Evolutionary conservation across 1,140 invertebrate species (phyloP), one percentile per base, ranked within the genome.

Genomic region (Dendroctonus valens): DNA sequence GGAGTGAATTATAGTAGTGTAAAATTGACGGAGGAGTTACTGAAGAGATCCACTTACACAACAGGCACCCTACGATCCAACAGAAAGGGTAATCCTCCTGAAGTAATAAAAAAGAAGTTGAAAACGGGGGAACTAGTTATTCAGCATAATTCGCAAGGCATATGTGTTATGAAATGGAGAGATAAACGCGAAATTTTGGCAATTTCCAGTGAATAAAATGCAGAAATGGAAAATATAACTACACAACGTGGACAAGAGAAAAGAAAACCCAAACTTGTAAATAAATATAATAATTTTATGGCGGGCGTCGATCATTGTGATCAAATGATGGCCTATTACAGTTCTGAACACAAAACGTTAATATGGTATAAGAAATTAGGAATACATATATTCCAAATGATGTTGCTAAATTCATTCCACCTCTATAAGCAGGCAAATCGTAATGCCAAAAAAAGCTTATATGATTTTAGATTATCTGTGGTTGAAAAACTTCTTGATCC

Each of bases 361-460:
- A 59, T 61, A 39, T 71, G 70, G 70, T 71, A 69, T 46, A 66
- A 71, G 64, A 67, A 66, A 54, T 52, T 63, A 11, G 67, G 37
- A 9, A 68, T 70, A n/a, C 67, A 70, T 50, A 60, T 70, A 46
- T 55, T 69, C 44, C 69, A 69, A 66, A 58, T 63, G 6, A 65
- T 69, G 67, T 40, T 71, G 15, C 14, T 68, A 12, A 70, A 53
- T 68, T 65, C 61, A 39, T 65, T 44, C 49, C 41, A 57, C 11
- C 37, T 57, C 5, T 57, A 57, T 15, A 68, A 64, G 38, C 46
- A 57, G 59, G 49, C 50, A 41, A 39, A 55, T 41, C 41, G 37
- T 3, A 40, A 41, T 51, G 42, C 54, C 38, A 55, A 55, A 11
- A 59, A 59, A 59, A 37, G 15, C 42, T 59, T 59, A 8, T 46